A percentile compares a stretch with the other conserved stretches of the same genome.
phyloP scores from a whole-genome alignment of 2,888 invertebrate genomes.

The Cerastis leucographa region DNA sequence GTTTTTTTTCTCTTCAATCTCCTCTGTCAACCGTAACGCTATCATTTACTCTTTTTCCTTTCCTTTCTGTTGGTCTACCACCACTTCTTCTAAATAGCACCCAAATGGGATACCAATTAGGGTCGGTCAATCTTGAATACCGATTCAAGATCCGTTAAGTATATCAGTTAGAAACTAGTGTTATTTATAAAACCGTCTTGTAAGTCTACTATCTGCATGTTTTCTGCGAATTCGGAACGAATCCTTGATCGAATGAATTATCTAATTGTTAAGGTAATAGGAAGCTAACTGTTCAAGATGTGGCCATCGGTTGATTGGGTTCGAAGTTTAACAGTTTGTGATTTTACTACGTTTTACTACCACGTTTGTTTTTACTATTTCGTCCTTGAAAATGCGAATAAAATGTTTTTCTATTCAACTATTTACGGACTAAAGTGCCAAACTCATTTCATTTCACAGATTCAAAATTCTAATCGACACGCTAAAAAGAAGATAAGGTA shows the following conservation, averaged over 20 bases:
- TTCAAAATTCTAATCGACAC: too few relatives aligned
- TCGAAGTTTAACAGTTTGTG: conserved; percentile 33
- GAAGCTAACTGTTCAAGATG: conserved; percentile 30
- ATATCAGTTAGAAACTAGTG: too few relatives aligned
- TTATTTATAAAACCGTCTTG: neutral
- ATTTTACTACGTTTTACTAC: conserved; percentile 16
- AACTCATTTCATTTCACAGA: too few relatives aligned
- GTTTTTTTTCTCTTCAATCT: too few relatives aligned
- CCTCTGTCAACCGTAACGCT: too few relatives aligned
- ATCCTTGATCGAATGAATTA: conserved; percentile 29
- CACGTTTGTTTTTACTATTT: conserved; percentile 13
- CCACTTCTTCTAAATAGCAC: neutral
- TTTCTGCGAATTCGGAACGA: conserved; percentile 28
- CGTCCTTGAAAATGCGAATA: too few relatives aligned
- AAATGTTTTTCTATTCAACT: too few relatives aligned
- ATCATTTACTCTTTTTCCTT: too few relatives aligned
- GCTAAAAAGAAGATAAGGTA: too few relatives aligned
- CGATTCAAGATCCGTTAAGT: neutral
- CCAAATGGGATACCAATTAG: neutral
- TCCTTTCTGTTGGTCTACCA: neutral
- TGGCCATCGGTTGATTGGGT: conserved; percentile 22
- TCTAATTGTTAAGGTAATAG: conserved; percentile 21
- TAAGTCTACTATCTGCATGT: neutral
- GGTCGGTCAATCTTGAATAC: neutral
- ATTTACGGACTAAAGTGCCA: too few relatives aligned